Evolutionary conservation across 2,797 vertebrate species (phyloP), one percentile per base, ranked within the genome.

Genomic region (Melanitta fusca): DNA sequence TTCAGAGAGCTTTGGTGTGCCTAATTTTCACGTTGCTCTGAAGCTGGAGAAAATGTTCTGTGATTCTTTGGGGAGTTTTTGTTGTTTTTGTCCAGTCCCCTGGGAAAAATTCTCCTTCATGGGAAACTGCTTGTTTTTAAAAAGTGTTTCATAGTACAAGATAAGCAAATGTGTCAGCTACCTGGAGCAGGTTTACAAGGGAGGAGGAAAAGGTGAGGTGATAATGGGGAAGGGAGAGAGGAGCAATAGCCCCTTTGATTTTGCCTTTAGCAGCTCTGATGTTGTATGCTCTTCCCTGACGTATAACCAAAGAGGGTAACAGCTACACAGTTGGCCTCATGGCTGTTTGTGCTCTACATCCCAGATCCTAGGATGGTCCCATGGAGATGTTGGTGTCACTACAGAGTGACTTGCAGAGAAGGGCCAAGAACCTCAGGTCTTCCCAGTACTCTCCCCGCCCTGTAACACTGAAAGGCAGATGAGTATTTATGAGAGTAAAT

Each of bases 341-440:
- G 18, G 30, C 38, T 85, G 41, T 47, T 75, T 41, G 27, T 36
- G 73, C 9, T n/a, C 53, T 84, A 5, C n/a, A 30, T 30, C 0
- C 0, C 16, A 45, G 24, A 47, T 32, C 11, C 16, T 39, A 43
- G 74, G 4, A 4, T 32, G 43, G 21, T 38, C 39, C 17, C 4
- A 0, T 62, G 34, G 30, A 85, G 47, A 18, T n/a, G 4, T 2
- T 92, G 87, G 38, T 28, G 47, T 83, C n/a, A 11, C 73, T 24
- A 5, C 34, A 19, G 5, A 70, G 51, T 8, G 58, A 64, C 27
- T 60, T 36, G 19, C 25, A 74, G 73, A 53, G 64, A 70, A 45
- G 24, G 39, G 4, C 64, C 58, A 57, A 80, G 71, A 58, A 34
- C 38, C 22, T 75, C 54, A 30, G 49, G 7, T 71, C 36, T 49